These are phyloP conservation scores for Cephalopachus bancanus DNA, from an alignment of 2,797 vertebrate genomes.

Conservation along the genomic window DNA sequence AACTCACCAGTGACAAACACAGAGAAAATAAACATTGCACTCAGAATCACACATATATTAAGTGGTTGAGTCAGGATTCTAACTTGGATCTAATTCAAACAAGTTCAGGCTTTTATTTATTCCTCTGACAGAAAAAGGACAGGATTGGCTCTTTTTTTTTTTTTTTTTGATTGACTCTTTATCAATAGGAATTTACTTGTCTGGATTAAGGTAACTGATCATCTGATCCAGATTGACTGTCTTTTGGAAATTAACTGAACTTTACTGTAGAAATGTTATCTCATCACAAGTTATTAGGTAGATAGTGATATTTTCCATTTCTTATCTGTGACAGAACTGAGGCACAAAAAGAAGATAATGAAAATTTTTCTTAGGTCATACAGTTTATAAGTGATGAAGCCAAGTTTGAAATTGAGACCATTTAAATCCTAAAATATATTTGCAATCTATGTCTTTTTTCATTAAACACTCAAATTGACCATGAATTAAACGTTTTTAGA, in stretches of 20 bases:
- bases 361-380: background rate
- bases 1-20: background rate
- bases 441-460: background rate
- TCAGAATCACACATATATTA: background rate
- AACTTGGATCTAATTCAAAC: background rate
- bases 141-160: background rate
- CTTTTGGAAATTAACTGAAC: slow-evolving; percentile 44
- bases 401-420: background rate
- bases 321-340: background rate
- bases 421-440: slow-evolving; percentile 37
- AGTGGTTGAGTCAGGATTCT: background rate
- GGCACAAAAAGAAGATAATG: background rate
- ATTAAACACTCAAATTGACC: background rate
- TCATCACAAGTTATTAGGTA: background rate
- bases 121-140: slow-evolving; percentile 18
- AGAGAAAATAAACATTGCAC: background rate
- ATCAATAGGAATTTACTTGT: slow-evolving; percentile 25
- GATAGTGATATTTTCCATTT: slow-evolving; percentile 26
- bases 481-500: background rate
- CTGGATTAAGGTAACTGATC: background rate
- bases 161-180: background rate
- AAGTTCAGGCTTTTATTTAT: background rate
- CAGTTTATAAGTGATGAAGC: background rate
- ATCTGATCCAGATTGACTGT: background rate
- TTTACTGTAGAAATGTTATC: background rate